phyloP scores from a whole-genome alignment of 2,888 invertebrate species.

The Itoplectis maculator region DNA sequence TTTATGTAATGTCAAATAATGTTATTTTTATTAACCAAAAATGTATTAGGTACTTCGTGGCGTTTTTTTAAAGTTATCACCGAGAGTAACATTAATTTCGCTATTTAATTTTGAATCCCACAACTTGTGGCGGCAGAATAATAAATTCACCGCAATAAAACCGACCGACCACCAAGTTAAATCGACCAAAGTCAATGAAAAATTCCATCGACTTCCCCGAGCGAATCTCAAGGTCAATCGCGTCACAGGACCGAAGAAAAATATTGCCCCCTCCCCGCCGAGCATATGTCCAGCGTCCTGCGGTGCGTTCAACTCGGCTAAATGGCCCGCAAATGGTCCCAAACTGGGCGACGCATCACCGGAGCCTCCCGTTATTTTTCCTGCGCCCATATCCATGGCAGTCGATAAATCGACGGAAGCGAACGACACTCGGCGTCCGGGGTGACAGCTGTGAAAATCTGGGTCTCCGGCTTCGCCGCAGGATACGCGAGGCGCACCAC shows the following conservation, averaged over 20 bases:
- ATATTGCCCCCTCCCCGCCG: slow-evolving; percentile 1
- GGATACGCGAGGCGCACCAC: slow-evolving; percentile 13
- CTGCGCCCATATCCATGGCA: slow-evolving; percentile 5
- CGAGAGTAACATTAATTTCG: neutral
- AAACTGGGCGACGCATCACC: too few species aligned
- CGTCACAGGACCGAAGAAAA: slow-evolving; percentile 3
- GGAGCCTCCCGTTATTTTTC: neutral
- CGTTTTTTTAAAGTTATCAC: too few species aligned
- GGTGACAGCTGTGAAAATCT: slow-evolving; percentile 75
- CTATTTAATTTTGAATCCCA: neutral
- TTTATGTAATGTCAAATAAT: too few species aligned
- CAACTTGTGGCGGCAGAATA: neutral
- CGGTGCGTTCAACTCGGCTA: neutral
- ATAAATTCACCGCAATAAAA: neutral
- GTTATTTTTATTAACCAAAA: too few species aligned
- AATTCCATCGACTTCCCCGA: slow-evolving; percentile 15
- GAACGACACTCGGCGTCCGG: slow-evolving; percentile 20
- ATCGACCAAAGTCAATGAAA: slow-evolving; percentile 22
- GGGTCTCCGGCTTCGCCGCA: slow-evolving; percentile 3
- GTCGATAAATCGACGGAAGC: slow-evolving; percentile 74
- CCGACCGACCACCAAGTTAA: too few species aligned
- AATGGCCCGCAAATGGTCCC: slow-evolving; percentile 34
- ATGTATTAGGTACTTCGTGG: too few species aligned
- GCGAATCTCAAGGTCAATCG: neutral
- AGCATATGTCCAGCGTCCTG: slow-evolving; percentile 10